Evolutionary conservation across 2,888 invertebrate genomes (phyloP).

Genomic region (Agrenia bidenticulata): DNA sequence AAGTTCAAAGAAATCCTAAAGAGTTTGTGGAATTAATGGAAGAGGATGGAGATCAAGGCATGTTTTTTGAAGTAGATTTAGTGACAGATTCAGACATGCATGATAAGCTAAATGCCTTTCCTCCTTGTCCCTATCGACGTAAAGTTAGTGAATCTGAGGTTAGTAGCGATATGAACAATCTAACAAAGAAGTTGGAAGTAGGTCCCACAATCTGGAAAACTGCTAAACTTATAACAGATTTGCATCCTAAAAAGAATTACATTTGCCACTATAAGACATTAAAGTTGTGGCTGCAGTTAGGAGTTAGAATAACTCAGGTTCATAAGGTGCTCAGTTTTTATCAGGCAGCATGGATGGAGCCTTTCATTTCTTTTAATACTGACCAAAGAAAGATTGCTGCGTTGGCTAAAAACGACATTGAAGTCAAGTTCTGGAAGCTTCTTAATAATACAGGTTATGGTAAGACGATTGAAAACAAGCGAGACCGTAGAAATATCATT

Average conservation of each 20-base stretch:
- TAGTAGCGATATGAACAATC: neutral
- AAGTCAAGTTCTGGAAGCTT: conserved; percentile 13
- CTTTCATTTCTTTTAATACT: conserved; percentile 16
- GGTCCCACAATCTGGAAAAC: neutral
- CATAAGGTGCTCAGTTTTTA: conserved; percentile 12
- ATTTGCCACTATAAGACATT: conserved; percentile 25
- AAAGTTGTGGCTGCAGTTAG: conserved; percentile 19
- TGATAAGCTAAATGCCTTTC: neutral
- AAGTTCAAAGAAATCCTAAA: too few species aligned
- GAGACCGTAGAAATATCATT: conserved; percentile 22
- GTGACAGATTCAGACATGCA: conserved; percentile 15
- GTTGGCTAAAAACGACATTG: neutral
- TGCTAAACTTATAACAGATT: conserved; percentile 22
- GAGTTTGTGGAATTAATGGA: too few species aligned
- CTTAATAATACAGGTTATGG: conserved; percentile 24
- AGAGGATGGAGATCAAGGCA: too few species aligned
- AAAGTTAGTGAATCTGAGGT: neutral
- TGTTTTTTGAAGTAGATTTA: conserved; percentile 1
- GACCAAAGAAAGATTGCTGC: neutral
- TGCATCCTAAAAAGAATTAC: neutral
- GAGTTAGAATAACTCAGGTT: conserved; percentile 22
- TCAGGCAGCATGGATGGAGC: conserved; percentile 21
- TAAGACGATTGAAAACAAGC: conserved; percentile 18
- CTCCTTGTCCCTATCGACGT: too few species aligned
- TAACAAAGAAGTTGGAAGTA: neutral